Conservation (phyloP, 1,140 invertebrate species). For the Eriosoma lanigerum region DNA sequence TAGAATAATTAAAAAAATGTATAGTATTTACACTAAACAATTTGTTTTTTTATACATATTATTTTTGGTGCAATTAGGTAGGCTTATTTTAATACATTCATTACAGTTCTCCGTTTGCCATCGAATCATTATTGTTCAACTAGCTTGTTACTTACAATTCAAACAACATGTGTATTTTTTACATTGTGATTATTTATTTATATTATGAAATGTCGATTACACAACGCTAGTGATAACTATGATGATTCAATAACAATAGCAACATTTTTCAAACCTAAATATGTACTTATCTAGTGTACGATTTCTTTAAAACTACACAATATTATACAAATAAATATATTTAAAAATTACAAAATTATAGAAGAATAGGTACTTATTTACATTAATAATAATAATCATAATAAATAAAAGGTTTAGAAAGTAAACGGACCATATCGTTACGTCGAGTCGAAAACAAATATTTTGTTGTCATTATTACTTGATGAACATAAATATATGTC, state of each 20-base stretch:
- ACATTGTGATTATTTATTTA: background rate
- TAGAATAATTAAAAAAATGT: slow-evolving; percentile 47
- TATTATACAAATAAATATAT: slow-evolving; percentile 41
- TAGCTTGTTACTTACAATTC: background rate
- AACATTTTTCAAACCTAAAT: slow-evolving; percentile 34
- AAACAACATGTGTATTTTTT: background rate
- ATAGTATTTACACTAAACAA: slow-evolving; percentile 47
- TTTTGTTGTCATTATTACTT: background rate
- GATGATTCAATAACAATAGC: background rate
- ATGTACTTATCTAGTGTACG: slow-evolving; percentile 44
- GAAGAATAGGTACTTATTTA: slow-evolving; percentile 35
- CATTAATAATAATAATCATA: slow-evolving; percentile 31
- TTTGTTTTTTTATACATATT: slow-evolving; percentile 33
- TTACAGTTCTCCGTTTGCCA: background rate
- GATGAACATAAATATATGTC: background rate
- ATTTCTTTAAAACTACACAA: slow-evolving; percentile 31
- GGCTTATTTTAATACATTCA: slow-evolving; percentile 41
- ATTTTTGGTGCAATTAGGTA: slow-evolving; percentile 48
- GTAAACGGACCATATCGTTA: slow-evolving; percentile 12
- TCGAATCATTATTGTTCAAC: slow-evolving; percentile 8
- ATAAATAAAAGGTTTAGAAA: slow-evolving; percentile 36
- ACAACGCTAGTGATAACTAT: background rate
- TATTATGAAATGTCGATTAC: background rate
- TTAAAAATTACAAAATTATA: slow-evolving; percentile 46
- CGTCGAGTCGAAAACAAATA: background rate